A percentile compares a stretch with the other conserved stretches of the same genome.
Conservation (phyloP, 2,888 invertebrate genomes). For the Tetragonula carbonaria region DNA sequence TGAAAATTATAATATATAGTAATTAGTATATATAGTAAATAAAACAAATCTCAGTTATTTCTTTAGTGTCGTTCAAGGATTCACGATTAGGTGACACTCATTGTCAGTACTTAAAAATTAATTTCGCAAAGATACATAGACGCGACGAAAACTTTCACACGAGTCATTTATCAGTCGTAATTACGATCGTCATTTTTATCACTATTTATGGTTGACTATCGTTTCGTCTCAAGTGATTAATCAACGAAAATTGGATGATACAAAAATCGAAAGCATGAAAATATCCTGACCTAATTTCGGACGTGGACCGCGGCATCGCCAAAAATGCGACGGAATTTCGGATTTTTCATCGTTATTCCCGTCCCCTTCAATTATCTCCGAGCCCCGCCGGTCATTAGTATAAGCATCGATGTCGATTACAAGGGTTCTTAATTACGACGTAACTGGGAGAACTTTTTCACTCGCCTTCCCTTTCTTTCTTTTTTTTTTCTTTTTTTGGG, state of each 20-base stretch:
- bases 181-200: no score
- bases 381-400: constrained; percentile 62
- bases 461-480: background rate
- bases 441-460: constrained; percentile 61
- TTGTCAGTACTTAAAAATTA: no score
- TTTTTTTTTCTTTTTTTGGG: no score
- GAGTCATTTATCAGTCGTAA: no score
- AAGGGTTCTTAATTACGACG: constrained; percentile 63
- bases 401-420: constrained; percentile 69
- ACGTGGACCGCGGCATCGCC: constrained; percentile 36
- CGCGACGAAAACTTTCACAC: no score
- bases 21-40: background rate
- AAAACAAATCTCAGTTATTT: background rate
- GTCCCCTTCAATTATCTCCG: constrained; percentile 21
- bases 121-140: no score
- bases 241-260: background rate
- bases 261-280: background rate
- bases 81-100: no score
- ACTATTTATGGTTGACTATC: no score
- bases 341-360: background rate
- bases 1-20: no score
- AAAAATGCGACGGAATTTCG: constrained; percentile 50
- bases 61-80: background rate
- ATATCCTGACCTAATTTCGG: constrained; percentile 25
- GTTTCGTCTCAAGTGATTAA: no score